These are phyloP conservation scores for Camponotus pennsylvanicus DNA, from an alignment of 1,140 invertebrate species.

Conservation along the genomic window DNA sequence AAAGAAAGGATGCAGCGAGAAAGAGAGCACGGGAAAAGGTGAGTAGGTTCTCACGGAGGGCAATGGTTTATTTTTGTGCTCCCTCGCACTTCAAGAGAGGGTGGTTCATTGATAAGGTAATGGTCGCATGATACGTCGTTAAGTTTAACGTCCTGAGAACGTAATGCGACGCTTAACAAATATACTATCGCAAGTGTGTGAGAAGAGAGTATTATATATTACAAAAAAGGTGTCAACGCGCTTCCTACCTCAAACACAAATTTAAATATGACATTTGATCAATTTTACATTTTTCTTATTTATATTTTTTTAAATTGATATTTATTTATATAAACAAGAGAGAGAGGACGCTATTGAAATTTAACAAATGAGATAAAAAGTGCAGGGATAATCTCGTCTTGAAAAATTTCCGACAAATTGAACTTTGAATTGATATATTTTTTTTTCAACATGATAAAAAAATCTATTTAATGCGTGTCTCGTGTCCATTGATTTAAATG, in stretches of 20 bases:
- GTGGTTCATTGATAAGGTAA: constrained; percentile 81
- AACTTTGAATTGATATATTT: neutral
- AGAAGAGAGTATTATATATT: constrained; percentile 54
- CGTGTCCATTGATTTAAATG: neutral
- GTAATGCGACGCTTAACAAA: constrained; percentile 62
- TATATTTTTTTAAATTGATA: neutral
- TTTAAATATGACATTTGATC: neutral
- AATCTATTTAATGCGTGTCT: neutral
- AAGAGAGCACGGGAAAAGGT: constrained; percentile 71
- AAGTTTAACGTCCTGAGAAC: constrained; percentile 72
- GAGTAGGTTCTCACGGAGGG: constrained; percentile 73
- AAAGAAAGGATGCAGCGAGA: constrained; percentile 42
- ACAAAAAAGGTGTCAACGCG: constrained; percentile 26
- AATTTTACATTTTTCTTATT: neutral
- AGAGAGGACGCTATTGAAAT: too few species aligned
- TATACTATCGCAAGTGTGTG: constrained; percentile 61
- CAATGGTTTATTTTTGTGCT: constrained; percentile 79
- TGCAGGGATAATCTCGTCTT: neutral
- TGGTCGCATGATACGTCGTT: constrained; percentile 76
- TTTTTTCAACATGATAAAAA: too few species aligned
- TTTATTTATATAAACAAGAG: neutral
- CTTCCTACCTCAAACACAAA: neutral
- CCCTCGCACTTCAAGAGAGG: constrained; percentile 74
- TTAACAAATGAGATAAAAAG: constrained; percentile 3
- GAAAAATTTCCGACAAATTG: constrained; percentile 9